These are phyloP conservation scores for Calliphora vicina DNA, from an alignment of 1,140 invertebrate species.

Conservation along the genomic window DNA sequence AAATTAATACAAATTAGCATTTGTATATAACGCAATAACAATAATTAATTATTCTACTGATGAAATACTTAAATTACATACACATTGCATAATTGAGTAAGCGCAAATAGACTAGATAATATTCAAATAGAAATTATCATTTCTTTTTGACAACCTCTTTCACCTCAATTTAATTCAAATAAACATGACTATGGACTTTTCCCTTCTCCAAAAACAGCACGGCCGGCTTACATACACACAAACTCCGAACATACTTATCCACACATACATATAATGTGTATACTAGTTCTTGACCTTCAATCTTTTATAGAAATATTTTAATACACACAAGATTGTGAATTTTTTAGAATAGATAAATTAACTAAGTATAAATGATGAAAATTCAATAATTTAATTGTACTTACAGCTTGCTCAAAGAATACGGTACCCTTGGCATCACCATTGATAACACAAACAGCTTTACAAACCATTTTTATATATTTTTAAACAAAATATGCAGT, in stretches of 20 bases:
- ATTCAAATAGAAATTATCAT: neutral
- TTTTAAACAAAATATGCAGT: neutral
- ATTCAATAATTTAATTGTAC: constrained; percentile 5
- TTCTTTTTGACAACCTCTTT: neutral
- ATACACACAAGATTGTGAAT: neutral
- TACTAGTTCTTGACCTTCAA: constrained; percentile 18
- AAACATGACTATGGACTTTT: neutral
- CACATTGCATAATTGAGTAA: neutral
- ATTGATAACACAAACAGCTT: constrained; percentile 86
- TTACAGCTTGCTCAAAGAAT: constrained; percentile 80
- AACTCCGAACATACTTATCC: no score
- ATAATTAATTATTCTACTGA: no score
- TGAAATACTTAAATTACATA: neutral
- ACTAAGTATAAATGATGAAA: no score
- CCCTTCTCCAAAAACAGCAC: neutral
- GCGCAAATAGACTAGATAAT: neutral
- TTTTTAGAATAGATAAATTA: constrained; percentile 2
- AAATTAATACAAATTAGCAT: no score
- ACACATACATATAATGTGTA: neutral
- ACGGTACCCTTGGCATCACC: constrained; percentile 85
- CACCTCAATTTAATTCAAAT: neutral
- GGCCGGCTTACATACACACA: neutral
- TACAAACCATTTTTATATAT: constrained; percentile 65
- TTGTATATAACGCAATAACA: no score
- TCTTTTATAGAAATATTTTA: neutral